Conservation (phyloP, 2,113 vertebrate genomes). For the Camelus bactrianus region DNA sequence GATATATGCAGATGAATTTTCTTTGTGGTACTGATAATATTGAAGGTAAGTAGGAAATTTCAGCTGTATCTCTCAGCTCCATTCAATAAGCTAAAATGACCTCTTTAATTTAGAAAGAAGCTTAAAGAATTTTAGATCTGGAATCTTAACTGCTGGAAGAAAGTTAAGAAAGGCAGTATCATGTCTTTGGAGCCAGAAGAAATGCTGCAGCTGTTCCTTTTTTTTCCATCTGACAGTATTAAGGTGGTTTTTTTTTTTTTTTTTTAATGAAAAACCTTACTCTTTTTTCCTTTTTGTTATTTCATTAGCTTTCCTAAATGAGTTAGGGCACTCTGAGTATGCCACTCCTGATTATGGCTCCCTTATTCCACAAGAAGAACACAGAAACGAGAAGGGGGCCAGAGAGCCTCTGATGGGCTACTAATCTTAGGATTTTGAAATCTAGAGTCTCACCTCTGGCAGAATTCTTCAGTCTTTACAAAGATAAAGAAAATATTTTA, state of each 20-base stretch:
- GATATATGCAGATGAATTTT: background rate
- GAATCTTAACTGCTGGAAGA: background rate
- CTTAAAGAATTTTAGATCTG: constrained; percentile 20
- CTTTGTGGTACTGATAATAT: background rate
- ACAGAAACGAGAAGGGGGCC: background rate
- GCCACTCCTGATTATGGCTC: background rate
- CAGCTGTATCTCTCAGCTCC: background rate
- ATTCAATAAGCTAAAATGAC: background rate
- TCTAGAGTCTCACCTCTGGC: background rate
- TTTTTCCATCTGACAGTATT: background rate
- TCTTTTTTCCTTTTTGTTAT: background rate
- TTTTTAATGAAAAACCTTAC: background rate
- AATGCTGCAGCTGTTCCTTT: background rate
- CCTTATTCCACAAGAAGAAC: background rate
- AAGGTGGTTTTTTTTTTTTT: background rate
- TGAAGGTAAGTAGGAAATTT: background rate
- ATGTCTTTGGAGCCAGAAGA: background rate
- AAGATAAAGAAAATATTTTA: background rate
- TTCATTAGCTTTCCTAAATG: background rate
- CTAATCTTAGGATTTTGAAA: background rate
- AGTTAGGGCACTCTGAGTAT: background rate
- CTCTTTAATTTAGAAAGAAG: constrained; percentile 12
- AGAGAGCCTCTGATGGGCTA: background rate
- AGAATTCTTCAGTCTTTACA: background rate
- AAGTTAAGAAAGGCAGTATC: background rate